phyloP scores from a whole-genome alignment of 2,113 vertebrate species.

The Panthera leo region DNA sequence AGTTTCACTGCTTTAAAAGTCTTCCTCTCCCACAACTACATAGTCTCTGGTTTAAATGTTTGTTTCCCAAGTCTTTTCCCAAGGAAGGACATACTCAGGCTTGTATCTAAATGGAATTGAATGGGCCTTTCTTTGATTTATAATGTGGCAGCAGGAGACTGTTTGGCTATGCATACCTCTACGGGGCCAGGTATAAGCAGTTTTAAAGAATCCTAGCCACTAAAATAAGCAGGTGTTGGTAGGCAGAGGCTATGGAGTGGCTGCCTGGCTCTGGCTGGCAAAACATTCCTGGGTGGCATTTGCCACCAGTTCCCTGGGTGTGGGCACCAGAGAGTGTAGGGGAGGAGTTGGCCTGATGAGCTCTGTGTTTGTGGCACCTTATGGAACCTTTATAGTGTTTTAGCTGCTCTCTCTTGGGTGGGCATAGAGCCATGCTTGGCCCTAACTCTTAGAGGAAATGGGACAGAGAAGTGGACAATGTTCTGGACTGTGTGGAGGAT shows the following conservation, averaged over 20 bases:
- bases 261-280: conserved; percentile 79
- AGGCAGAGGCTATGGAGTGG: conserved; percentile 76
- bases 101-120: conserved; percentile 9
- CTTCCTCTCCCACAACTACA: background rate
- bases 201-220: conserved; percentile 77
- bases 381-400: conserved; percentile 85
- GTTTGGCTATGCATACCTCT: background rate
- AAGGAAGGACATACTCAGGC: background rate
- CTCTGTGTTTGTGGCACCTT: conserved; percentile 80
- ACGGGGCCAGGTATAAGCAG: conserved; percentile 8
- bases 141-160: conserved; percentile 57
- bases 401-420: conserved; percentile 80
- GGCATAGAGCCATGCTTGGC: conserved; percentile 79
- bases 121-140: conserved; percentile 26
- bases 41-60: background rate
- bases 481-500: conserved; percentile 55
- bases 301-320: conserved; percentile 76
- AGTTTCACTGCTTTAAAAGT: background rate
- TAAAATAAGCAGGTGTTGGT: conserved; percentile 79
- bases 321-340: conserved; percentile 68
- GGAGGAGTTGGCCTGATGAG: conserved; percentile 71
- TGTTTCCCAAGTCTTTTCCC: background rate
- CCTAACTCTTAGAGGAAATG: conserved; percentile 76
- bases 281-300: conserved; percentile 80
- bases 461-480: conserved; percentile 71